phyloP scores from a whole-genome alignment of 2,888 invertebrate species.

The Cantharis nigra region DNA sequence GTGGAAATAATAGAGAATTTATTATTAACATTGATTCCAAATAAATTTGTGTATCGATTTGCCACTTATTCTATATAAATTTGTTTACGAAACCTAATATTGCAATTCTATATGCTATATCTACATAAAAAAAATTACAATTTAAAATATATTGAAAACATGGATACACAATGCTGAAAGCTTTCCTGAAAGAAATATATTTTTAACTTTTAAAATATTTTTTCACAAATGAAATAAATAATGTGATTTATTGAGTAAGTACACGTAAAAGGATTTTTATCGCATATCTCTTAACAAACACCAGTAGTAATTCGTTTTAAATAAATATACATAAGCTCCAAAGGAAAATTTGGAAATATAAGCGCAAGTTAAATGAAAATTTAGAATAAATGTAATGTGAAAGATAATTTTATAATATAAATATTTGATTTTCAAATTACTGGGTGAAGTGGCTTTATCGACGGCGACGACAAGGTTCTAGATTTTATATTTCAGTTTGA shows the following conservation, averaged over 20 bases:
- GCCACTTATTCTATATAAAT: not conserved
- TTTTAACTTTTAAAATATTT: not conserved
- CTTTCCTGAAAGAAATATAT: not conserved
- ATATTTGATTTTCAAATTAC: not conserved
- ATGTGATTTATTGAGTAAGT: not conserved
- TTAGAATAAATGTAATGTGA: not conserved
- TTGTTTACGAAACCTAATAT: not conserved
- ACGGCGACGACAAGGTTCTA: not conserved
- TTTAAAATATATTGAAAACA: not conserved
- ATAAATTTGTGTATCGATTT: not conserved
- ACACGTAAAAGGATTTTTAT: not conserved
- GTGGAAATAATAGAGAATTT: not conserved
- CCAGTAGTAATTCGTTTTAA: not conserved
- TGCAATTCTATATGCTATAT: not conserved
- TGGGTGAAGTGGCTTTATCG: not conserved
- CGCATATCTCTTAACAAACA: not conserved
- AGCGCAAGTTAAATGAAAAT: not conserved
- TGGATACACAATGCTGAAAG: not conserved
- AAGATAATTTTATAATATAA: not conserved
- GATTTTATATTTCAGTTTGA: not conserved
- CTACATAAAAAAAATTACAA: not conserved
- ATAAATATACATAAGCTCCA: not conserved
- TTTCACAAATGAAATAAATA: not conserved
- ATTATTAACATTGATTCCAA: not conserved
- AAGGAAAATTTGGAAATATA: not conserved